These are phyloP conservation scores for Toxonevra muliebris DNA, from an alignment of 2,888 invertebrate genomes.

Conservation along the genomic window DNA sequence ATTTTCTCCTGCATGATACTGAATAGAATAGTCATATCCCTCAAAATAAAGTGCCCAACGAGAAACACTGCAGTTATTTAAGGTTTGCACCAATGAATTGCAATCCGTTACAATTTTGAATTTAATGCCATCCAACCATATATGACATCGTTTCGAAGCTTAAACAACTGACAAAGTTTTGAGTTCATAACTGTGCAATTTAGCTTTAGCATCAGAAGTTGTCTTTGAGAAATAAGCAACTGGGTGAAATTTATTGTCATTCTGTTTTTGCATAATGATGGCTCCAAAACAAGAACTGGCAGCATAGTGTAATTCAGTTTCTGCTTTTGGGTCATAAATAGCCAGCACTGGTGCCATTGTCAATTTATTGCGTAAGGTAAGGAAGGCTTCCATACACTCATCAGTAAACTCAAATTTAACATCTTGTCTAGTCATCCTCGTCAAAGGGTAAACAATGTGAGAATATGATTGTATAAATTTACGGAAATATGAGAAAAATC, in stretches of 20 bases:
- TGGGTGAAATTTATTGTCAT: slow-evolving; percentile 4
- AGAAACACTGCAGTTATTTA: slow-evolving; percentile 5
- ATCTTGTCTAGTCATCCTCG: no score
- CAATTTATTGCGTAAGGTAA: no score
- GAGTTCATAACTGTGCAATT: slow-evolving; percentile 22
- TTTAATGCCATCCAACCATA: no score
- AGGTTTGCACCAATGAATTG: slow-evolving; percentile 17
- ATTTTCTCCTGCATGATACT: background rate
- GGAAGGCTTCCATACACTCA: no score
- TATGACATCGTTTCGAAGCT: no score
- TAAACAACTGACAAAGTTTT: no score
- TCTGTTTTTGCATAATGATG: slow-evolving; percentile 5
- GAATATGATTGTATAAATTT: background rate
- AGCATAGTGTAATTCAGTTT: slow-evolving; percentile 19
- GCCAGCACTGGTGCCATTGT: background rate
- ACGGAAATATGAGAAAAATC: slow-evolving; percentile 25
- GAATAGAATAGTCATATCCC: background rate
- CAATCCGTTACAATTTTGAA: no score
- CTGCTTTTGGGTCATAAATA: slow-evolving; percentile 3
- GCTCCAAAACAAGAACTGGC: slow-evolving; percentile 22
- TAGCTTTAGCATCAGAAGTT: slow-evolving; percentile 12
- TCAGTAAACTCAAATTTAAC: no score
- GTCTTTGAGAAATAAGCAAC: no score
- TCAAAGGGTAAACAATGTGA: no score
- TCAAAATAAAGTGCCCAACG: background rate